Evolutionary conservation across 2,888 invertebrate genomes (phyloP), one percentile per base, ranked within the genome.

Genomic region (Hanleya hanleyi): DNA sequence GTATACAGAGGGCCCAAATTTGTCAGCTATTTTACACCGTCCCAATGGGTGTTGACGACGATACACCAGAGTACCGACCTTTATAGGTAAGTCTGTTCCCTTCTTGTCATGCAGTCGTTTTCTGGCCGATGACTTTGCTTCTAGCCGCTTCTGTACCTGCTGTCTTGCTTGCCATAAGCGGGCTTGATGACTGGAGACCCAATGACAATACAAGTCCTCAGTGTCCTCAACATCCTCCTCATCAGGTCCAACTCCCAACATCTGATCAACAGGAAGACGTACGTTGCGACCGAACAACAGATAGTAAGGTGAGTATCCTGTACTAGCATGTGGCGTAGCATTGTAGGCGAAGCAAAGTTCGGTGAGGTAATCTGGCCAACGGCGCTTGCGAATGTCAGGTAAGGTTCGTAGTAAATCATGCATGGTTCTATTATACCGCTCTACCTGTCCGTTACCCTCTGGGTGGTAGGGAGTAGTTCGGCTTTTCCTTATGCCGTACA

Each of bases 381-480:
- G n/a, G 29, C 32, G 26, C 68, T 75, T 75, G 6, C 50, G n/a
- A 4, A 37, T 35, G 12, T 50, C 47, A 12, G 61, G 37, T 3
- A 75, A 51, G 22, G 69, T 69, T 22, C 57, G 41, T 18, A 75
- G 26, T 29, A 72, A 36, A 38, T 72, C 35, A 32, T 73, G 72
- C 26, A 75, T n/a, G 3, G 75, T 75, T n/a, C 72, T 7, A 36
- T 73, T 75, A 33, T 73, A 75, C 12, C 72, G 12, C 33, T 75
- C 72, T 35, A 50, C 62, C 26, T 65, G 64, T 26, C 64, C 36
- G 35, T 75, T 75, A n/a, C 69, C 65, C 32, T 69, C 65, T 18
- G 65, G 72, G 33, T 74, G 74, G 38, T 76, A 76, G 18, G 73
- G 70, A 6, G 67, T 76, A 15, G 76, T 74, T 7, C 64, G 69